A percentile compares a stretch with the other conserved stretches of the same genome.
phyloP scores from a whole-genome alignment of 2,797 vertebrate genomes.

The Coregonus suidteri region DNA sequence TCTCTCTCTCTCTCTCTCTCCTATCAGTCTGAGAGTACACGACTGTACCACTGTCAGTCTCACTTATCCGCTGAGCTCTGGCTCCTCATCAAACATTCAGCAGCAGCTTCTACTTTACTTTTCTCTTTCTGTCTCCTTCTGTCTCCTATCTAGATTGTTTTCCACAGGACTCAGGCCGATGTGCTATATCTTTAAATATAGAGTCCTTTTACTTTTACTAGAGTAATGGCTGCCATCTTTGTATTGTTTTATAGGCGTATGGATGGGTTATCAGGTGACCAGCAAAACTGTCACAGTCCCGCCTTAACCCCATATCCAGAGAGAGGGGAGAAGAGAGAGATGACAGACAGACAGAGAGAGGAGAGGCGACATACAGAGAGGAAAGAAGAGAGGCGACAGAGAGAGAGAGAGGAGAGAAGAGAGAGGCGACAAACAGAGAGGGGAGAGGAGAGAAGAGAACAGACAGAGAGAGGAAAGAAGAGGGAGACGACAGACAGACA shows the following conservation, averaged over 20 bases:
- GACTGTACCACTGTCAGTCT: conserved; percentile 63
- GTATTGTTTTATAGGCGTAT: conserved; percentile 6
- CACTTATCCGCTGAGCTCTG: conserved; percentile 66
- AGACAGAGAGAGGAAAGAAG: too few species aligned
- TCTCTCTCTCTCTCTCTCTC: too few species aligned
- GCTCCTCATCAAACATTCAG: conserved; percentile 78
- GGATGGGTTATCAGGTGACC: background rate
- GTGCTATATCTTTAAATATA: conserved; percentile 42
- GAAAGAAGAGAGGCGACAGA: too few species aligned
- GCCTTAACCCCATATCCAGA: background rate
- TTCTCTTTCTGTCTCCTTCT: conserved; percentile 20
- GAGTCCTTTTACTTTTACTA: conserved; percentile 52
- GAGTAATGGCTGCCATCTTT: background rate
- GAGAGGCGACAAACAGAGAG: too few species aligned
- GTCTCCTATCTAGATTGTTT: conserved; percentile 58
- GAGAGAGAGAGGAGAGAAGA: too few species aligned
- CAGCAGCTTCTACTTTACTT: conserved; percentile 42
- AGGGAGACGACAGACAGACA: too few species aligned
- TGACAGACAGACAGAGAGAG: too few species aligned
- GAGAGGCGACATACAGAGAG: too few species aligned
- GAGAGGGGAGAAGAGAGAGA: too few species aligned
- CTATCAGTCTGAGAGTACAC: conserved; percentile 35
- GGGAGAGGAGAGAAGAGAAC: too few species aligned
- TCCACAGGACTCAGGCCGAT: conserved; percentile 38
- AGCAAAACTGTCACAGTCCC: background rate